A percentile compares a stretch with the other conserved stretches of the same genome.
Evolutionary conservation across 2,113 vertebrate genomes (phyloP).

Genomic region (Rhinoderma darwinii): DNA sequence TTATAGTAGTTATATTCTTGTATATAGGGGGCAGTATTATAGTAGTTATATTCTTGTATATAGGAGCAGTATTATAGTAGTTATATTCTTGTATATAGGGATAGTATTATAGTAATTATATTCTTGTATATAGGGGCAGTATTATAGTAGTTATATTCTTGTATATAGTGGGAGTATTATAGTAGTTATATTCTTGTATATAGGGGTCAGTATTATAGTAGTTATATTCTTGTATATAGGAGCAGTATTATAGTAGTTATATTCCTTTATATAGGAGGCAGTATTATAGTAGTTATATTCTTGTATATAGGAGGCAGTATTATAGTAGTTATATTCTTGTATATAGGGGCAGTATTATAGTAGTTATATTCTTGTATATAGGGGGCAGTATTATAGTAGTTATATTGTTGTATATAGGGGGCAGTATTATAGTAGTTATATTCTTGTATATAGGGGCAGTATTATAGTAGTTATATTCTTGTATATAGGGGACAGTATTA

Average conservation of each 20-base stretch:
- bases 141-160: not conserved
- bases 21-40: not conserved
- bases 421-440: conserved; percentile 1
- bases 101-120: not conserved
- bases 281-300: conserved; percentile 6
- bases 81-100: not conserved
- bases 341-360: not conserved
- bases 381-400: not conserved
- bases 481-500: not conserved
- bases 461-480: conserved; percentile 6
- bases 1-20: conserved; percentile 9
- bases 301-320: not conserved
- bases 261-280: not conserved
- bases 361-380: conserved; percentile 2
- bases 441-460: not conserved
- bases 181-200: conserved; percentile 17
- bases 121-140: not conserved
- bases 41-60: not conserved
- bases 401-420: no score
- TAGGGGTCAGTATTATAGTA: no score
- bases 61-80: not conserved
- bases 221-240: no score
- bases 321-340: no score
- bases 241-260: conserved; percentile 1
- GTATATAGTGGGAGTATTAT: not conserved